Percentiles rank a stretch among this genome's conserved stretches.
Evolutionary conservation across 2,113 vertebrate species (phyloP).

Genomic region (Taxidea taxus): DNA sequence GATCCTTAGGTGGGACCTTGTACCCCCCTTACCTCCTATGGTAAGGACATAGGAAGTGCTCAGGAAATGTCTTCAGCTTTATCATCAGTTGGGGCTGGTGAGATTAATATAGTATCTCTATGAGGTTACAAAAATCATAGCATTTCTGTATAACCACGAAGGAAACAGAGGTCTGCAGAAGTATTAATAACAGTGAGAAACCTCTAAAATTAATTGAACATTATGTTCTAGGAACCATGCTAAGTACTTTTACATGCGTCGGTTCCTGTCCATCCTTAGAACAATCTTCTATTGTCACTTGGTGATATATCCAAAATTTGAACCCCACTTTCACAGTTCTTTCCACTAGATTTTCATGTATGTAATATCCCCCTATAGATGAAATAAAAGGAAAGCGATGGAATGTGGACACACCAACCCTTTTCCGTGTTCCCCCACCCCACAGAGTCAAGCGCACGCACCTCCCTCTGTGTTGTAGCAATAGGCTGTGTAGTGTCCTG

Average conservation of each 20-base stretch:
- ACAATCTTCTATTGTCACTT: background rate
- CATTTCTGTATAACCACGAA: slow-evolving; percentile 9
- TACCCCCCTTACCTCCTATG: background rate
- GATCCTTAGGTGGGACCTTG: background rate
- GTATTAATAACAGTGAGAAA: background rate
- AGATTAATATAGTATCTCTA: background rate
- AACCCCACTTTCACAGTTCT: slow-evolving; percentile 7
- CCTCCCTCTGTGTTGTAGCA: slow-evolving; percentile 99
- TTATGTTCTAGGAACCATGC: background rate
- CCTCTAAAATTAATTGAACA: background rate
- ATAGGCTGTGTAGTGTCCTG: slow-evolving; percentile 99
- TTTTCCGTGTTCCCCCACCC: slow-evolving; percentile 66
- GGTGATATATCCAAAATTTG: background rate
- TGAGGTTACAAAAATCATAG: background rate
- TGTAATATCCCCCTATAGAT: slow-evolving; percentile 23
- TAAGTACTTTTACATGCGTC: slow-evolving; percentile 2
- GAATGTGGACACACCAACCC: slow-evolving; percentile 65
- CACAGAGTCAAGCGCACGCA: slow-evolving; percentile 84
- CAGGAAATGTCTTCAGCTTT: background rate
- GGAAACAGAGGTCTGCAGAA: background rate
- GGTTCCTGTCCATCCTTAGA: slow-evolving; percentile 5
- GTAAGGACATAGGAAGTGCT: background rate
- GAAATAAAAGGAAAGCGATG: slow-evolving; percentile 57
- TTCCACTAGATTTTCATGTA: slow-evolving; percentile 37
- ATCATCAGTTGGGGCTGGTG: background rate